Conservation (phyloP, 2,113 vertebrate genomes). For the Rynchops niger region DNA sequence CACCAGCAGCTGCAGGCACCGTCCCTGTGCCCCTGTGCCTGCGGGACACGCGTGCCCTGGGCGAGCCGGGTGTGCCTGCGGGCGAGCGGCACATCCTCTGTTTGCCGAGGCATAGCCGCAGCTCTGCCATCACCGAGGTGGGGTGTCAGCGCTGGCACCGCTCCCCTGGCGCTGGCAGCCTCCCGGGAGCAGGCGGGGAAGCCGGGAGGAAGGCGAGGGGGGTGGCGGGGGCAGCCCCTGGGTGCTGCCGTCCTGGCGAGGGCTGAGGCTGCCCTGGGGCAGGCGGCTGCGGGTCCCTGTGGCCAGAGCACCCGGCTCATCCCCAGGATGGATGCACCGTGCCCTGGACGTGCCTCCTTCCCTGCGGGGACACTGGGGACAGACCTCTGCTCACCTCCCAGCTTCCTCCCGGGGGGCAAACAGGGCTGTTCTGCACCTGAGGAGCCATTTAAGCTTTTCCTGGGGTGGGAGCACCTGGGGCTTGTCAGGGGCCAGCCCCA, state of each 20-base stretch:
- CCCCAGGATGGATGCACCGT: rapidly evolving
- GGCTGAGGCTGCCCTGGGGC: not conserved
- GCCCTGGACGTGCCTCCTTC: not conserved
- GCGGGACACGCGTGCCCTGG: rapidly evolving
- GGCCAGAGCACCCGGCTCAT: rapidly evolving
- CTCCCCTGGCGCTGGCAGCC: rapidly evolving
- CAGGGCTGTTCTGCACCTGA: rapidly evolving
- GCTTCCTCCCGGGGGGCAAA: not conserved
- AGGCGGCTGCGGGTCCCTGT: not conserved
- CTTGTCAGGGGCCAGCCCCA: not conserved
- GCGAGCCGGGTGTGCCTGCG: rapidly evolving
- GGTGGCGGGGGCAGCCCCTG: not conserved
- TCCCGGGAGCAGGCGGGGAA: rapidly evolving
- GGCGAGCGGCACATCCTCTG: not conserved
- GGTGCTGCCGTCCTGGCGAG: rapidly evolving
- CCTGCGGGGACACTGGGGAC: rapidly evolving
- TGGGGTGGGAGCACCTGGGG: not conserved
- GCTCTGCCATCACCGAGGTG: not conserved
- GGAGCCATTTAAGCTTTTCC: not conserved
- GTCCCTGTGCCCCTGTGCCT: not conserved
- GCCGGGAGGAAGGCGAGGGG: not conserved
- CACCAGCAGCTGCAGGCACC: not conserved
- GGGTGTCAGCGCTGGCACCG: rapidly evolving
- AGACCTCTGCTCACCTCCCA: not conserved
- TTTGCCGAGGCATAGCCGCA: rapidly evolving